Evolutionary conservation across 2,113 vertebrate species (phyloP).

Genomic region (Anarrhichthys ocellatus): DNA sequence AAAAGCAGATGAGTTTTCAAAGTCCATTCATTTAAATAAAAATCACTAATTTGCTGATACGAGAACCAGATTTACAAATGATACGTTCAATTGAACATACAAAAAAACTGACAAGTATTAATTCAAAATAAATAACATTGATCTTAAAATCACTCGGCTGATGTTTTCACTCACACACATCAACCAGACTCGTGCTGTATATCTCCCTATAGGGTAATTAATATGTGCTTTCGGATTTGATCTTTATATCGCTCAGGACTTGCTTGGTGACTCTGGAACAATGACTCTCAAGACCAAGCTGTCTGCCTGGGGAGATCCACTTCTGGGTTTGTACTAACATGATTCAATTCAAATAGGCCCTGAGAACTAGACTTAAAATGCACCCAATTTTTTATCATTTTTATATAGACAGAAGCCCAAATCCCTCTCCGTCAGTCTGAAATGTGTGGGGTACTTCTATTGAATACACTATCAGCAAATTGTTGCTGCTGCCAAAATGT

Average conservation of each 20-base stretch:
- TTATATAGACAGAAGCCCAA: background rate
- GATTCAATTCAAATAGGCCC: background rate
- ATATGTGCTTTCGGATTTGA: background rate
- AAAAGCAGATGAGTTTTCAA: background rate
- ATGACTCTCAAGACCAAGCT: background rate
- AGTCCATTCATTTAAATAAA: background rate
- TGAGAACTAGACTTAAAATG: background rate
- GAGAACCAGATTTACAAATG: background rate
- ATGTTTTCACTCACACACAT: background rate
- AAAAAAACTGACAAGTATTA: background rate
- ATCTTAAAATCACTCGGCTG: background rate
- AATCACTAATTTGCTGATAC: background rate
- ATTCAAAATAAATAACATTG: background rate
- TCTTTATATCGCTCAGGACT: background rate
- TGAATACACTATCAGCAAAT: slow-evolving; percentile 7
- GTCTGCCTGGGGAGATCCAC: background rate
- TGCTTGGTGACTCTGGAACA: background rate
- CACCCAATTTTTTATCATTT: background rate
- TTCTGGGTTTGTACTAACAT: slow-evolving; percentile 16
- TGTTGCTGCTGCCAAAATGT: slow-evolving; percentile 36
- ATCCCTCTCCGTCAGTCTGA: background rate
- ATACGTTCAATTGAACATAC: background rate
- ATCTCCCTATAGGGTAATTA: background rate
- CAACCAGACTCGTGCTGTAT: background rate
- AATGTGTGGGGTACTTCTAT: background rate